These are phyloP conservation scores for Erethizon dorsatum DNA, from an alignment of 2,797 vertebrate species.

Conservation along the genomic window DNA sequence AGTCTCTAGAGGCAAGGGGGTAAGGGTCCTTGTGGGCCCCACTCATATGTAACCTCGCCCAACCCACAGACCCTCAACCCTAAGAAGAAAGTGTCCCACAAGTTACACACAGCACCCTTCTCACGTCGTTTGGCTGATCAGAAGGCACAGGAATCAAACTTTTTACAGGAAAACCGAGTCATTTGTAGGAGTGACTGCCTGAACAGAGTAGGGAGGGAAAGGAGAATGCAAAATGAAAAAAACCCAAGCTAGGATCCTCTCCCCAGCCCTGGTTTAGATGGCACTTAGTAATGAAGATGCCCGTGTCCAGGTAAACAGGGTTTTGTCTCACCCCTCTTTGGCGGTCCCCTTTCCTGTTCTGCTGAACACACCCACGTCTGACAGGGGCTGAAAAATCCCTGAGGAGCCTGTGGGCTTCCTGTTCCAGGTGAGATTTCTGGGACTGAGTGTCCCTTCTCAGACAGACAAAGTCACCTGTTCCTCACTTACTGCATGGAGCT, in stretches of 20 bases:
- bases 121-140: rapidly evolving
- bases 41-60: background rate
- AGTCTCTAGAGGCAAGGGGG: background rate
- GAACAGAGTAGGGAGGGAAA: background rate
- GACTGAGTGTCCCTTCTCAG: constrained; percentile 64
- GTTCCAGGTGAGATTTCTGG: constrained; percentile 53
- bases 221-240: background rate
- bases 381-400: background rate
- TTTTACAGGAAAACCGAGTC: background rate
- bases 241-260: rapidly evolving
- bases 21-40: rapidly evolving
- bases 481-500: background rate
- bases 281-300: background rate
- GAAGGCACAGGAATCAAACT: rapidly evolving
- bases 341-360: background rate
- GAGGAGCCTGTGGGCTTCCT: background rate
- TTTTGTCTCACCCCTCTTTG: background rate
- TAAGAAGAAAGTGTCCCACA: rapidly evolving
- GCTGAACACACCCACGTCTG: rapidly evolving
- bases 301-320: background rate
- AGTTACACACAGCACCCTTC: rapidly evolving
- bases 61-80: background rate
- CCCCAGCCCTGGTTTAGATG: background rate
- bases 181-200: background rate
- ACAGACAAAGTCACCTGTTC: constrained; percentile 70